A percentile compares a stretch with the other conserved stretches of the same genome.
phyloP scores from a whole-genome alignment of 1,140 invertebrate species.

The Atopsyche davidsoni region DNA sequence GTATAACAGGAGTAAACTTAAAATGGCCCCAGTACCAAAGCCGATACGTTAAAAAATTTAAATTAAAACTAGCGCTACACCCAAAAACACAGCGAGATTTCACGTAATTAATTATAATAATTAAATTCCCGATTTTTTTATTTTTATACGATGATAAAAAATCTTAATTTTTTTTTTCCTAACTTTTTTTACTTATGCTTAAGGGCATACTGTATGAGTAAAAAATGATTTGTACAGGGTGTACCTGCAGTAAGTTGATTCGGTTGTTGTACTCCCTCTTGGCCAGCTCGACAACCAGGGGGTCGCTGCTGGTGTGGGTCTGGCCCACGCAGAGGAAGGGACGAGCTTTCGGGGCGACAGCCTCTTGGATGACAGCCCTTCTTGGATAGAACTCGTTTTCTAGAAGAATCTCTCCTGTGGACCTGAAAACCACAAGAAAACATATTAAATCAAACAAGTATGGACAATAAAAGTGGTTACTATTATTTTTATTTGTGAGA shows the following conservation, averaged over 20 bases:
- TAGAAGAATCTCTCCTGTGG: constrained; percentile 53
- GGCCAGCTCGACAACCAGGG: constrained; percentile 58
- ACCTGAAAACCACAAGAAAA: too few relatives aligned
- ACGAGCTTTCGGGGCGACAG: constrained; percentile 49
- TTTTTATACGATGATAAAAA: too few relatives aligned
- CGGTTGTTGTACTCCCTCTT: constrained; percentile 62
- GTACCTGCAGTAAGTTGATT: constrained; percentile 52
- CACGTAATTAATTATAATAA: too few relatives aligned
- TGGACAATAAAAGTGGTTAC: too few relatives aligned
- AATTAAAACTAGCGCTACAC: too few relatives aligned
- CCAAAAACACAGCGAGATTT: too few relatives aligned
- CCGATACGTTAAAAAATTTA: too few relatives aligned
- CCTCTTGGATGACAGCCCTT: constrained; percentile 45
- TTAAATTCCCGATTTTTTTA: too few relatives aligned
- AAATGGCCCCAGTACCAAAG: too few relatives aligned
- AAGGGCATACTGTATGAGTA: background rate
- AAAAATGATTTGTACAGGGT: background rate
- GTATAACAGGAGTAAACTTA: too few relatives aligned
- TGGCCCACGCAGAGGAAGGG: constrained; percentile 53
- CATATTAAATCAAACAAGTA: too few relatives aligned
- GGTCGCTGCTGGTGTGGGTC: constrained; percentile 47
- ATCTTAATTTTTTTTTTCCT: background rate
- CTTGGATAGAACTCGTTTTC: constrained; percentile 52
- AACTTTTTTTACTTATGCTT: constrained; percentile 7
- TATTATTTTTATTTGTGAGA: too few relatives aligned